Evolutionary conservation across 2,888 invertebrate species (phyloP).

Genomic region (Hirtodrosophila histrioides): DNA sequence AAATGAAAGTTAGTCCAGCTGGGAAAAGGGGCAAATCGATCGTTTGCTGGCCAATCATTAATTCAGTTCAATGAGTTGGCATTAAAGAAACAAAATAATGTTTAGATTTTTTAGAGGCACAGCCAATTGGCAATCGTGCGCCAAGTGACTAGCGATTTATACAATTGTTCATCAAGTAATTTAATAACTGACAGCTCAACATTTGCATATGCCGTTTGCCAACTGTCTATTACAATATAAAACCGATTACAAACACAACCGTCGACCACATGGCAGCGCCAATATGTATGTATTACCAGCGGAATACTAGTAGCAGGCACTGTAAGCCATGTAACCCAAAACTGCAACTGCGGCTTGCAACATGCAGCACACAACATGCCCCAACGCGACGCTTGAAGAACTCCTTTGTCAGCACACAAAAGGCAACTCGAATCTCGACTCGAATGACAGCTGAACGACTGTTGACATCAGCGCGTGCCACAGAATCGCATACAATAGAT

Average conservation of each 20-base stretch:
- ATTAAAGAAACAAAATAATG: constrained; percentile 12
- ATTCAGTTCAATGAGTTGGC: constrained; percentile 38
- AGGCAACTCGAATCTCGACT: constrained; percentile 19
- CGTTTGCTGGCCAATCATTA: neutral
- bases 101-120: constrained; percentile 1
- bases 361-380: constrained; percentile 48
- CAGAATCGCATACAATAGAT: constrained; percentile 23
- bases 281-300: constrained; percentile 19
- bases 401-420: constrained; percentile 36
- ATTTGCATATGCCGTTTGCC: constrained; percentile 50
- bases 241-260: constrained; percentile 35
- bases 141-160: constrained; percentile 24
- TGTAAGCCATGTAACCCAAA: constrained; percentile 50
- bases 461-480: constrained; percentile 62
- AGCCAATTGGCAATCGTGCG: constrained; percentile 47
- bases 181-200: constrained; percentile 54
- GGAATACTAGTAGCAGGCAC: constrained; percentile 56
- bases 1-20: constrained; percentile 30
- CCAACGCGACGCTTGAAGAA: constrained; percentile 50
- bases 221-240: constrained; percentile 46
- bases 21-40: neutral
- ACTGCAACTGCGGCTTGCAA: constrained; percentile 56
- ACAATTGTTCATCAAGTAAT: constrained; percentile 64
- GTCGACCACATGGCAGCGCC: constrained; percentile 26
- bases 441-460: constrained; percentile 55